Evolutionary conservation across 2,888 invertebrate genomes (phyloP).

Genomic region (Drosophila niveifrons): DNA sequence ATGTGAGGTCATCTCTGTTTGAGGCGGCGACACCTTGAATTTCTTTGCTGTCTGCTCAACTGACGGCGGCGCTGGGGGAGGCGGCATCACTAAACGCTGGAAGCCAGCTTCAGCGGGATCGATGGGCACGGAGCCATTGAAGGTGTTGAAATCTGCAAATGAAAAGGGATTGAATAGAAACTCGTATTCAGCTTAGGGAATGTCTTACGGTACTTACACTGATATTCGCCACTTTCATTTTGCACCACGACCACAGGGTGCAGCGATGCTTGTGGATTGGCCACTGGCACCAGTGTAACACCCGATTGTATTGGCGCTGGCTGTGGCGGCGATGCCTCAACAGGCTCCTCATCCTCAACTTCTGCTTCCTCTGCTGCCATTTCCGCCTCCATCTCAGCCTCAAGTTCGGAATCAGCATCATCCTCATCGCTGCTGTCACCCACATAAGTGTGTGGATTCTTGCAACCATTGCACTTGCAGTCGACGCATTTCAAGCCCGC

Average conservation of each 20-base stretch:
- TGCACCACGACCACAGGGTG: conserved; percentile 82
- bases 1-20: conserved; percentile 4
- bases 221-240: conserved; percentile 82
- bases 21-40: conserved; percentile 18
- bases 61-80: conserved; percentile 8
- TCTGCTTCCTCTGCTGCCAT: conserved; percentile 11
- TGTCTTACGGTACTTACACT: conserved; percentile 82
- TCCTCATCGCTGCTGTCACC: conserved; percentile 87
- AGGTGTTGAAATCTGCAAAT: conserved; percentile 81
- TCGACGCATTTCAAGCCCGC: conserved; percentile 95
- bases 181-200: conserved; percentile 62
- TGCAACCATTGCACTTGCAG: conserved; percentile 96
- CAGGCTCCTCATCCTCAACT: not conserved
- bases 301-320: not conserved
- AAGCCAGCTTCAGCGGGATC: conserved; percentile 54
- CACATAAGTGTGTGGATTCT: conserved; percentile 94
- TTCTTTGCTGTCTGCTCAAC: conserved; percentile 49
- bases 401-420: not conserved
- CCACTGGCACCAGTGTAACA: conserved; percentile 45
- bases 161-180: not conserved
- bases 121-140: conserved; percentile 63
- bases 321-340: not conserved
- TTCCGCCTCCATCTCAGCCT: not conserved
- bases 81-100: conserved; percentile 43
- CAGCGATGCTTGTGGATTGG: conserved; percentile 72